phyloP scores from a whole-genome alignment of 2,113 vertebrate species.

The Gymnorhina tibicen region DNA sequence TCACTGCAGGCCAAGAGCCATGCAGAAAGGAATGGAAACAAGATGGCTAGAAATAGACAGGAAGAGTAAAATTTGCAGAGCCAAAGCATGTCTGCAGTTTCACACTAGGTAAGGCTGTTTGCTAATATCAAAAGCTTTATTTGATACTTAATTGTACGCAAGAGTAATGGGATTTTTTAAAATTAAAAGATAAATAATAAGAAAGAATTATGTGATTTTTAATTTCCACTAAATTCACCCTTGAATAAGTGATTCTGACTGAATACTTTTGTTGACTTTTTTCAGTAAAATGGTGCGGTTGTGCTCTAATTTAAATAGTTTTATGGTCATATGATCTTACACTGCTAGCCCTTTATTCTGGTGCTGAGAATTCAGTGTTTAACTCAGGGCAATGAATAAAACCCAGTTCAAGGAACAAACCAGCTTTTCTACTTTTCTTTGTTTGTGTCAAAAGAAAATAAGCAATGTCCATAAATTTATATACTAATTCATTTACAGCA shows the following conservation, averaged over 20 bases:
- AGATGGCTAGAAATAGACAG: background rate
- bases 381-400: background rate
- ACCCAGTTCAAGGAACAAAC: background rate
- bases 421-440: background rate
- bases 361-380: background rate
- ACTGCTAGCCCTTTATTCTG: background rate
- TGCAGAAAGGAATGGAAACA: background rate
- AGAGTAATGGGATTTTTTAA: background rate
- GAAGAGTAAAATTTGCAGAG: background rate
- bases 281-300: background rate
- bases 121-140: background rate
- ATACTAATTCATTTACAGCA: background rate
- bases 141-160: background rate
- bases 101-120: background rate
- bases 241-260: background rate
- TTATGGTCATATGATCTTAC: background rate
- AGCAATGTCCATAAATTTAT: background rate
- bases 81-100: background rate
- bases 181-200: background rate
- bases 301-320: background rate
- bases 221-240: constrained; percentile 4
- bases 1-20: background rate
- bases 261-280: background rate
- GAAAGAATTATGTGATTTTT: background rate
- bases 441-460: background rate